A percentile compares a stretch with the other conserved stretches of the same genome.
Conservation (phyloP, 2,888 invertebrate genomes). For the Margaritifera margaritifera region DNA sequence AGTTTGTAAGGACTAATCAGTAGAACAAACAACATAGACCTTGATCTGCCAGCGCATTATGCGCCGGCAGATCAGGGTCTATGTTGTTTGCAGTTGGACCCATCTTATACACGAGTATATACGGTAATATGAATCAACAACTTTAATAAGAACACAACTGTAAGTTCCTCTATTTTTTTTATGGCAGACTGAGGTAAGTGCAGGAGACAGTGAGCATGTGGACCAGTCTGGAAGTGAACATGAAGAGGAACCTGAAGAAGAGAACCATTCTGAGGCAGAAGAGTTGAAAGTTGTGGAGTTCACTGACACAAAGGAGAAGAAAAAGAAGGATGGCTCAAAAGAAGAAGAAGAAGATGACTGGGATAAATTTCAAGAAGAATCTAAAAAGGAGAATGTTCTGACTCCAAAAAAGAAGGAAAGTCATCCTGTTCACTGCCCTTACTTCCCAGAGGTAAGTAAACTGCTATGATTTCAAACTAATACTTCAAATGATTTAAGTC, state of each 20-base stretch:
- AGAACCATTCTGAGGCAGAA: slow-evolving; percentile 31
- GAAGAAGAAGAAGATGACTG: slow-evolving; percentile 84
- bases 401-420: slow-evolving; percentile 95
- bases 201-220: too few relatives aligned
- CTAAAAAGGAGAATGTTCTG: slow-evolving; percentile 83
- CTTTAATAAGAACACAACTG: too few relatives aligned
- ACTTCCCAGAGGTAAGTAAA: slow-evolving; percentile 86
- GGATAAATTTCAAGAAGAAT: slow-evolving; percentile 92
- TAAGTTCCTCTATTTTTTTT: too few relatives aligned
- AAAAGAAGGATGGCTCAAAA: slow-evolving; percentile 22
- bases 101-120: too few relatives aligned
- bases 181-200: too few relatives aligned
- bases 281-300: slow-evolving; percentile 26
- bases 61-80: too few relatives aligned
- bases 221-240: slow-evolving; percentile 9
- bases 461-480: neutral
- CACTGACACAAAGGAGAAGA: slow-evolving; percentile 14
- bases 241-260: slow-evolving; percentile 43
- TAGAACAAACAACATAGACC: too few relatives aligned
- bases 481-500: neutral
- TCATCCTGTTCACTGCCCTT: slow-evolving; percentile 97
- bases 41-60: too few relatives aligned
- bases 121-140: too few relatives aligned
- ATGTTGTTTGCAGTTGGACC: too few relatives aligned
- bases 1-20: too few relatives aligned